phyloP scores from a whole-genome alignment of 2,797 vertebrate genomes.

The Aulostomus chinensis region DNA sequence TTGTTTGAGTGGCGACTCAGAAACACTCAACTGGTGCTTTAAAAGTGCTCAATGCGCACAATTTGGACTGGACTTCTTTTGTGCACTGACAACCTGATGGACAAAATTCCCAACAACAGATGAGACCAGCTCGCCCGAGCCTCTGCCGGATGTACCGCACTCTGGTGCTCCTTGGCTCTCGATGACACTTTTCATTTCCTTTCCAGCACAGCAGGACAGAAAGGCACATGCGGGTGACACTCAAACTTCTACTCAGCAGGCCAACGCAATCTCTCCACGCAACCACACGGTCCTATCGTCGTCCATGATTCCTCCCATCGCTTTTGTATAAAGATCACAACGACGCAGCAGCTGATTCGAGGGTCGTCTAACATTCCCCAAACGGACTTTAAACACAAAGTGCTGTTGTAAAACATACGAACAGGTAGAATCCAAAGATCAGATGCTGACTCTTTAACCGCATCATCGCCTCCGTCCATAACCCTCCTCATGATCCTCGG shows the following conservation, averaged over 20 bases:
- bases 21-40: slow-evolving; percentile 52
- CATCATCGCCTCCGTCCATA: slow-evolving; percentile 8
- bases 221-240: slow-evolving; percentile 77
- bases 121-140: slow-evolving; percentile 33
- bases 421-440: slow-evolving; percentile 20
- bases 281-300: slow-evolving; percentile 52
- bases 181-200: not conserved
- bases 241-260: slow-evolving; percentile 44
- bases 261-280: slow-evolving; percentile 34
- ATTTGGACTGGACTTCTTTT: slow-evolving; percentile 24
- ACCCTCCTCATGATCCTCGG: slow-evolving; percentile 36
- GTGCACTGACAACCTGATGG: slow-evolving; percentile 17
- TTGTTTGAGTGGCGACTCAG: slow-evolving; percentile 49
- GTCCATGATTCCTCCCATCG: slow-evolving; percentile 53
- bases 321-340: slow-evolving; percentile 19
- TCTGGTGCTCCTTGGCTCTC: too few relatives aligned
- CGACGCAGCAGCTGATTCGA: slow-evolving; percentile 16
- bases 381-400: slow-evolving; percentile 12
- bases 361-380: slow-evolving; percentile 15
- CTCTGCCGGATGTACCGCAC: slow-evolving; percentile 8
- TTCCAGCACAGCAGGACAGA: slow-evolving; percentile 56
- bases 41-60: slow-evolving; percentile 49
- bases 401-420: slow-evolving; percentile 29
- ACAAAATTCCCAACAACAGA: slow-evolving; percentile 21
- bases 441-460: not conserved